Conservation (phyloP, 2,888 invertebrate genomes). For the Caenorhabditis afra region DNA sequence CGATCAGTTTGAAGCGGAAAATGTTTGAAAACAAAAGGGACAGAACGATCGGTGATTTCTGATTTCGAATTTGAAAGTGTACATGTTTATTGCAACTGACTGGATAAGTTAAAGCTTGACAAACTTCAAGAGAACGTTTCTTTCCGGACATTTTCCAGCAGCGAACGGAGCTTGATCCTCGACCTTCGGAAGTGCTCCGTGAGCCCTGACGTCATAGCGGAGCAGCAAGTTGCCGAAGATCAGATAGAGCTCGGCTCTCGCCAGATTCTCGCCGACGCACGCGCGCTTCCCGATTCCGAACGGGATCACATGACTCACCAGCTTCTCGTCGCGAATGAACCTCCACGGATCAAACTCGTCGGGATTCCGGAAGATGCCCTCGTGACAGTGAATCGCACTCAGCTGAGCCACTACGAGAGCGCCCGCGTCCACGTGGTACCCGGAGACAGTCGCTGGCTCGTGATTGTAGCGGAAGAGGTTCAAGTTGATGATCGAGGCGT, state of each 20-base stretch:
- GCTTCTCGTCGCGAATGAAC: slow-evolving; percentile 44
- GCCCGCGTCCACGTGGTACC: slow-evolving; percentile 46
- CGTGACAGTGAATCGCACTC: slow-evolving; percentile 56
- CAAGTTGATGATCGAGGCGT: slow-evolving; percentile 52
- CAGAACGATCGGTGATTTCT: too few species aligned
- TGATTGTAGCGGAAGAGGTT: slow-evolving; percentile 39
- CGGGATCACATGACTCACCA: slow-evolving; percentile 59
- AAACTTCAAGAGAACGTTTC: slow-evolving; percentile 53
- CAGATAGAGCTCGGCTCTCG: slow-evolving; percentile 67
- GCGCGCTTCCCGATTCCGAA: slow-evolving; percentile 67
- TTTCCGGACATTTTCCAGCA: slow-evolving; percentile 57
- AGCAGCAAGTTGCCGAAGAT: slow-evolving; percentile 44
- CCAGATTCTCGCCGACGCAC: slow-evolving; percentile 67
- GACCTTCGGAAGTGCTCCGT: slow-evolving; percentile 37
- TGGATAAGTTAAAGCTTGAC: slow-evolving; percentile 12
- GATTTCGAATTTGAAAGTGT: too few species aligned
- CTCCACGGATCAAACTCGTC: slow-evolving; percentile 59
- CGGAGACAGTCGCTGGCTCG: slow-evolving; percentile 43
- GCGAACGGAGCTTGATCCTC: slow-evolving; percentile 52
- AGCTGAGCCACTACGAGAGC: slow-evolving; percentile 57
- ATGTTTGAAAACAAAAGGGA: background rate
- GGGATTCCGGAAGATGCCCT: slow-evolving; percentile 44
- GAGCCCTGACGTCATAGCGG: slow-evolving; percentile 37
- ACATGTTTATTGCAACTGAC: too few species aligned
- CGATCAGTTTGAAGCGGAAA: background rate